These are phyloP conservation scores for Chiloscyllium plagiosum DNA, from an alignment of 2,113 vertebrate species.

Conservation along the genomic window DNA sequence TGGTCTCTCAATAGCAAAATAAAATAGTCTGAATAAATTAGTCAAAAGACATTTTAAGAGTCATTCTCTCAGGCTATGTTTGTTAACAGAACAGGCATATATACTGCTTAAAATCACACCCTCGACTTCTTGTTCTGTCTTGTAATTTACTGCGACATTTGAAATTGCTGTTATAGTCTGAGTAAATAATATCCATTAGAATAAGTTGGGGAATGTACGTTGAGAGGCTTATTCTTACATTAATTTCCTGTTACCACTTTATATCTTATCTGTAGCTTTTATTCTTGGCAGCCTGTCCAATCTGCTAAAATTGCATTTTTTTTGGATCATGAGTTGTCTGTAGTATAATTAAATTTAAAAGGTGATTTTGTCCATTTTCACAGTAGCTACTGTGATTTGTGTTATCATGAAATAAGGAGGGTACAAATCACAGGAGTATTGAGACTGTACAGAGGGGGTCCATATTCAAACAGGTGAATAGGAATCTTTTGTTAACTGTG, in stretches of 20 bases:
- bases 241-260: background rate
- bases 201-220: background rate
- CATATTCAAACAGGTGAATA: too few species aligned
- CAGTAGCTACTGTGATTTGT: background rate
- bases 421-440: background rate
- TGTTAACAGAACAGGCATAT: too few species aligned
- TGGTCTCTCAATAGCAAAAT: background rate
- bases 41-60: background rate
- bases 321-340: background rate
- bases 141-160: background rate
- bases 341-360: background rate
- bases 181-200: background rate
- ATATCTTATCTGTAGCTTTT: background rate
- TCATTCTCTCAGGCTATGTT: background rate
- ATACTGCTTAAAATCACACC: too few species aligned
- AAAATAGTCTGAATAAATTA: background rate
- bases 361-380: background rate
- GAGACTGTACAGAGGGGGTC: too few species aligned
- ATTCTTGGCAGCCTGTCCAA: background rate
- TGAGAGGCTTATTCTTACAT: background rate
- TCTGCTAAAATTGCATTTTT: background rate
- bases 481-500: too few species aligned
- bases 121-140: background rate
- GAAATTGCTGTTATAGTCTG: background rate
- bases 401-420: background rate